Evolutionary conservation across 1,140 invertebrate genomes (phyloP).

Genomic region (Apocrypta bakeri): DNA sequence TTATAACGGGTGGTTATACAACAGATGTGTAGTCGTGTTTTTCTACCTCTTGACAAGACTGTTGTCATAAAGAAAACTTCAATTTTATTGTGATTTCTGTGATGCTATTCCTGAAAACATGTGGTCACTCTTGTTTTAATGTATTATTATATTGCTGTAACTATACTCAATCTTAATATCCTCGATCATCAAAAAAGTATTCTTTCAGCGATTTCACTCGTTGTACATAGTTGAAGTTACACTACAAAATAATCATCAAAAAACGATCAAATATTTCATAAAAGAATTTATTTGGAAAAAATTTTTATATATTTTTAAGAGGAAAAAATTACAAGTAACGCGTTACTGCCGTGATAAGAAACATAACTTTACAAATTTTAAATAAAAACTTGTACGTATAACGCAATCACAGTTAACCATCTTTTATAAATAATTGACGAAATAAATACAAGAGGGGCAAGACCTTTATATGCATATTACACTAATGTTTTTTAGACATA

Average conservation of each 20-base stretch:
- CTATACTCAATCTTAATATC: constrained; percentile 4
- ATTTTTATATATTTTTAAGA: constrained; percentile 20
- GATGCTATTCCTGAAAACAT: constrained; percentile 15
- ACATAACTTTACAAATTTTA: constrained; percentile 27
- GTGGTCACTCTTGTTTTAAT: background rate
- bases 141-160: background rate
- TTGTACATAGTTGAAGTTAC: background rate
- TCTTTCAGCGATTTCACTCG: background rate
- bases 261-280: background rate
- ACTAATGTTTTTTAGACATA: constrained; percentile 7
- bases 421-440: constrained; percentile 29
- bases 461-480: constrained; percentile 14
- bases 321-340: background rate
- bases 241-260: constrained; percentile 14
- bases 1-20: constrained; percentile 30
- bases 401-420: constrained; percentile 23
- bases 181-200: background rate
- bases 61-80: constrained; percentile 16
- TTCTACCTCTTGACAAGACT: constrained; percentile 33
- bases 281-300: constrained; percentile 23
- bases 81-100: constrained; percentile 33
- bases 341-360: constrained; percentile 30
- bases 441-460: constrained; percentile 11
- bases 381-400: background rate
- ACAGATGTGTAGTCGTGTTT: constrained; percentile 33